A percentile compares a stretch with the other conserved stretches of the same genome.
These are phyloP conservation scores for Pandemis heparana DNA, from an alignment of 2,888 invertebrate genomes.

Conservation along the genomic window DNA sequence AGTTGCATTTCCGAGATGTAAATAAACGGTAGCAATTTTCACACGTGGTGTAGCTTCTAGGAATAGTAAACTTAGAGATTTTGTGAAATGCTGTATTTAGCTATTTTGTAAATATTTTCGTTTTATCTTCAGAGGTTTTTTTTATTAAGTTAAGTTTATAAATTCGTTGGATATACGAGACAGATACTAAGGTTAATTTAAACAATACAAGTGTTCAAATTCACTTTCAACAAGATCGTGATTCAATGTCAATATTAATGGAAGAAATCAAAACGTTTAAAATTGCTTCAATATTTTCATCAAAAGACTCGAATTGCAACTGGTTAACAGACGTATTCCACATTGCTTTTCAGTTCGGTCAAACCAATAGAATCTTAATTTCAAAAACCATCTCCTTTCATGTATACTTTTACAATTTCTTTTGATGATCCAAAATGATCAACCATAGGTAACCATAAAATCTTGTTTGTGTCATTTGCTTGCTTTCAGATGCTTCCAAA, in stretches of 20 bases:
- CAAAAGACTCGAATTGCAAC: not conserved
- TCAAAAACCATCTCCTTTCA: no score
- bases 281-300: not conserved
- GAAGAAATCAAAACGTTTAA: not conserved
- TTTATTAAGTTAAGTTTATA: no score
- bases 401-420: no score
- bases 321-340: not conserved
- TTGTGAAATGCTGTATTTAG: not conserved
- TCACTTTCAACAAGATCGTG: not conserved
- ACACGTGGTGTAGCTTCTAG: slow-evolving; percentile 10
- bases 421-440: no score
- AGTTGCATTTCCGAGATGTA: not conserved
- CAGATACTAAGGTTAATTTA: not conserved
- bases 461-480: no score
- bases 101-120: not conserved
- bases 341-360: no score
- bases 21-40: slow-evolving; percentile 11
- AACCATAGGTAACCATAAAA: no score
- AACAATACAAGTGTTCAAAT: not conserved
- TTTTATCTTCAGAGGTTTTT: not conserved
- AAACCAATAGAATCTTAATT: no score
- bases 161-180: no score
- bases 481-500: slow-evolving; percentile 25
- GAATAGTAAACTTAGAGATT: slow-evolving; percentile 1
- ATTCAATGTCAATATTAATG: not conserved